These are phyloP conservation scores for Brachionus calyciflorus DNA, from an alignment of 1,140 invertebrate genomes.

Conservation along the genomic window DNA sequence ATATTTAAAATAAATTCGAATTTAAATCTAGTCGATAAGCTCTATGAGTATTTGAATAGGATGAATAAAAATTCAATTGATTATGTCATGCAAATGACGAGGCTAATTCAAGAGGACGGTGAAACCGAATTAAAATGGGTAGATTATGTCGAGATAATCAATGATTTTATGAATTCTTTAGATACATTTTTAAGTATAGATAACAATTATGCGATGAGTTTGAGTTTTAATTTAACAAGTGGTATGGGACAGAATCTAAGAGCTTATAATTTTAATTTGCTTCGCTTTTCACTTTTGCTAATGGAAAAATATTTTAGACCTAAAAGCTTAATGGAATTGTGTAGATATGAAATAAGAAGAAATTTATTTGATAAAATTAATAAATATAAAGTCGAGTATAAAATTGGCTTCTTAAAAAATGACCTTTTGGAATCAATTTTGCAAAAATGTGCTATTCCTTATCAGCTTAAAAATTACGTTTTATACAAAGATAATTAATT, in stretches of 20 bases:
- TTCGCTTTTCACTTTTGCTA: background rate
- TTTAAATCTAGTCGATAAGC: background rate
- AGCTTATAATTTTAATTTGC: conserved; percentile 3
- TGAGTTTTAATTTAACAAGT: background rate
- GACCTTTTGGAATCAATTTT: background rate
- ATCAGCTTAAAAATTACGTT: conserved; percentile 1
- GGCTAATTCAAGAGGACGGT: background rate
- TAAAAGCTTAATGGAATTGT: conserved; percentile 22
- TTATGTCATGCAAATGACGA: background rate
- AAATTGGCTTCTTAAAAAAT: background rate
- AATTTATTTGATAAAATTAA: background rate
- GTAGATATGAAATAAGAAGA: background rate
- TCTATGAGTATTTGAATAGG: conserved; percentile 19
- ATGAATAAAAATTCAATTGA: conserved; percentile 28
- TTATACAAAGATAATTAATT: background rate
- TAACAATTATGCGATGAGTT: background rate
- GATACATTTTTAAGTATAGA: conserved; percentile 33
- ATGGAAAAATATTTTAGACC: conserved; percentile 13
- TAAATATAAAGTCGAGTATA: background rate
- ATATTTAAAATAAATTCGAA: conserved; percentile 39
- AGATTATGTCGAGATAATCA: background rate
- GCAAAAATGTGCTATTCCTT: background rate
- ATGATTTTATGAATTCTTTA: conserved; percentile 39
- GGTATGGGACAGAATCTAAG: background rate
- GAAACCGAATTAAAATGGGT: conserved; percentile 1